Conservation (phyloP, 2,888 invertebrate genomes). For the Psylliodes chrysocephalus region DNA sequence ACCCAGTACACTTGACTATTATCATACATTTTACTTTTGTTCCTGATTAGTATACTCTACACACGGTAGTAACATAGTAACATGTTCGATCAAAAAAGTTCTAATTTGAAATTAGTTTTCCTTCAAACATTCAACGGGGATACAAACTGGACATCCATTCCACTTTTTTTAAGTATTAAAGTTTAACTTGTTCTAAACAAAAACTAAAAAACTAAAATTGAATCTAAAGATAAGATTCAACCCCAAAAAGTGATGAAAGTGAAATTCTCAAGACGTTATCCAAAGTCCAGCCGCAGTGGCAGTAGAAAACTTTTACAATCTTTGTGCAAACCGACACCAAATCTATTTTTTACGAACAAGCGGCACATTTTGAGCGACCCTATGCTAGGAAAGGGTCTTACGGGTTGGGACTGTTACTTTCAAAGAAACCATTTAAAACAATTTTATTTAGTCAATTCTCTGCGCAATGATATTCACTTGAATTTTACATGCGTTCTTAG, state of each 20-base stretch:
- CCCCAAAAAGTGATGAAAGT: constrained; percentile 20
- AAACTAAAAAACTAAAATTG: constrained; percentile 11
- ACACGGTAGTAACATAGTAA: too few relatives aligned
- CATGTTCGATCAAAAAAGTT: too few relatives aligned
- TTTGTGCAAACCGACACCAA: constrained; percentile 39
- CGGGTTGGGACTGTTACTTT: constrained; percentile 35
- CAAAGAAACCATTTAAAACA: constrained; percentile 43
- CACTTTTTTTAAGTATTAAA: background rate
- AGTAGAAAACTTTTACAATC: constrained; percentile 37
- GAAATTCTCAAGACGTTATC: constrained; percentile 29
- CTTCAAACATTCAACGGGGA: too few relatives aligned
- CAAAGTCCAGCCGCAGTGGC: constrained; percentile 21
- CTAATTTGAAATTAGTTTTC: too few relatives aligned
- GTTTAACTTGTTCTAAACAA: constrained; percentile 15
- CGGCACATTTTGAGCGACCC: constrained; percentile 38
- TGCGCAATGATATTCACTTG: constrained; percentile 21
- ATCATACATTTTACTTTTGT: too few relatives aligned
- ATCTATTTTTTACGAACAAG: constrained; percentile 39
- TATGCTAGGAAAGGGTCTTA: constrained; percentile 31
- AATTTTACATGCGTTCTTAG: constrained; percentile 24
- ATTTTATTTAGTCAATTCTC: constrained; percentile 38
- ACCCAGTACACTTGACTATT: too few relatives aligned
- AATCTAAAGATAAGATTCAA: constrained; percentile 14
- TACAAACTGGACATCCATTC: constrained; percentile 60
- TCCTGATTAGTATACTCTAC: too few relatives aligned